These are phyloP conservation scores for Halcyon senegalensis DNA, from an alignment of 2,113 vertebrate species.

Conservation along the genomic window DNA sequence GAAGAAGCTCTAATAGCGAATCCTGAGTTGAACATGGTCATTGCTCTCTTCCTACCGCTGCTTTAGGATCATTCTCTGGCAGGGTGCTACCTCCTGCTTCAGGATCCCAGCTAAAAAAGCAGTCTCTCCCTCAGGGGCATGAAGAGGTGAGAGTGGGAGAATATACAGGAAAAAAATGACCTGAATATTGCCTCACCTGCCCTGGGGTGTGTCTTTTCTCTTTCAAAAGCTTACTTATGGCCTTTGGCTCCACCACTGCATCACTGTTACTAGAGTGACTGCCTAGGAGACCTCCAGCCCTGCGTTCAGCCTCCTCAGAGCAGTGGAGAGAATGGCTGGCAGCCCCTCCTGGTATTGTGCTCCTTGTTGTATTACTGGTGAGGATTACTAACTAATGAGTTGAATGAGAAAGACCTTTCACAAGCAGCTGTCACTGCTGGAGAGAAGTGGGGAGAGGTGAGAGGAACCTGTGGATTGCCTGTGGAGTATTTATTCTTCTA, in stretches of 20 bases:
- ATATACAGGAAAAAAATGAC: background rate
- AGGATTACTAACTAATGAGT: slow-evolving; percentile 45
- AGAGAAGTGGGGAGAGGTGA: slow-evolving; percentile 36
- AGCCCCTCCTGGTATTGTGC: background rate
- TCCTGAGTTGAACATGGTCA: background rate
- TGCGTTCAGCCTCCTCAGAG: fast-evolving
- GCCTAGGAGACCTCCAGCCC: fast-evolving
- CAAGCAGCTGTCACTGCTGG: slow-evolving; percentile 39
- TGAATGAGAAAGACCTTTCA: slow-evolving; percentile 34
- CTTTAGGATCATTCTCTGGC: background rate
- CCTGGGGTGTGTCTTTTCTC: background rate
- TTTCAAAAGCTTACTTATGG: background rate
- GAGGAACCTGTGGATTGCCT: slow-evolving; percentile 54
- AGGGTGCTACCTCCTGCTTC: background rate
- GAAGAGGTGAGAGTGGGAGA: background rate
- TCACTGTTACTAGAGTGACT: fast-evolving
- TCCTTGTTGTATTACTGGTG: background rate
- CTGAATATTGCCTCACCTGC: background rate
- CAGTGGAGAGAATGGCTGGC: background rate
- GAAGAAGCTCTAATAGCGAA: background rate
- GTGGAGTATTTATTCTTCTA: slow-evolving; percentile 62
- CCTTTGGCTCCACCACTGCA: background rate
- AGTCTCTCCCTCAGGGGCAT: background rate
- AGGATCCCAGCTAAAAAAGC: background rate
- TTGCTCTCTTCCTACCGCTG: background rate